Evolutionary conservation across 2,888 invertebrate genomes (phyloP), one percentile per base, ranked within the genome.

Genomic region (Bellardia bayeri): DNA sequence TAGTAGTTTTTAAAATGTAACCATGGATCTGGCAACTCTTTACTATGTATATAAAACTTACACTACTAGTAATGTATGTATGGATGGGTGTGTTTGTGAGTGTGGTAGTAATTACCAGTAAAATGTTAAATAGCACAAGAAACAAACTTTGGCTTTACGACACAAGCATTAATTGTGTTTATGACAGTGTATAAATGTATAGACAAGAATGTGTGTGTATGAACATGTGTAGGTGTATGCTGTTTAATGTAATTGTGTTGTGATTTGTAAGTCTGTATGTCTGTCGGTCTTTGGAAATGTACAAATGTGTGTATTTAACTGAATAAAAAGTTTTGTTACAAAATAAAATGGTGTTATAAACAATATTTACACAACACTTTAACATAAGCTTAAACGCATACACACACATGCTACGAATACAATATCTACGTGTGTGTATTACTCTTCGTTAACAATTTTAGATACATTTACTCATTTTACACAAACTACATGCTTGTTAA

Each of bases 351-450:
- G 91, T 91, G 90, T 82, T 90, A 89, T 87, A 71, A 88, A 89
- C 90, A 91, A 91, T 91, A 91, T 91, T 91, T 90, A 90, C 90
- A 90, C 92, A 91, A 88, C 86, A 88, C 86, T 88, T 74, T 80
- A 86, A 68, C 72, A 83, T 81, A 68, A 68, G 78, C 86, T 82
- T 85, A 74, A 72, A 78, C 16, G 45, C 42, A 74, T 16, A 14
- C 58, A 68, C 14, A 58, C 51, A 71, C 30, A 76, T 5, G 45
- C 42, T 68, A 16, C 14, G 54, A 33, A 49, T n/a, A 63, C 14
- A 23, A 66, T 40, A 23, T 13, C 42, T 74, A 16, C 42, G 16
- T 61, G 33, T 51, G 16, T 49, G 6, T 40, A 3, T 58, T 61
- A 16, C 40, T 66, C 69, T 64, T 37, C 14, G 6, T 61, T 13